Evolutionary conservation across 2,888 invertebrate genomes (phyloP), one percentile per base, ranked within the genome.

Genomic region (Parapristionchus giblindavisi): DNA sequence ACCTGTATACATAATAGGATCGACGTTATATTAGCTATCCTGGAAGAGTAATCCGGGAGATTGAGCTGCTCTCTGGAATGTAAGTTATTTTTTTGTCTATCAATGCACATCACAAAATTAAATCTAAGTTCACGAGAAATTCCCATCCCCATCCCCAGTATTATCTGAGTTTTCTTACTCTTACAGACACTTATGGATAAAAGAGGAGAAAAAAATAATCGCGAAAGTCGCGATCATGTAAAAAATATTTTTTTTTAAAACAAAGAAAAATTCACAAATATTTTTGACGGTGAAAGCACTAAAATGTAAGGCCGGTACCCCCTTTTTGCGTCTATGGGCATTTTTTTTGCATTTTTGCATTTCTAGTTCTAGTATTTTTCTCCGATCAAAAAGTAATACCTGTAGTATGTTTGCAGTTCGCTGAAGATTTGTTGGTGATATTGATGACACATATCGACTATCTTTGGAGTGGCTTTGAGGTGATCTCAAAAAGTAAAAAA

Each of bases 1-100:
- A 66, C 66, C 51, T 66, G 66, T n/a, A 66, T 51, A 66, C 66
- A 66, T n/a, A 66, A 51, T 2, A 66, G 51, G 11, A 66, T 66
- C 24, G 66, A 48, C 0, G 66, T 66, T 14, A 66, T 66, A 51
- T 66, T 48, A 11, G 51, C 66, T 21, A 66, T 36, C 2, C 66
- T 32, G 2, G 66, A 51, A 3, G 66, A 66, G 51, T 66, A 66
- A n/a, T 66, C 66, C 48, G 29, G 29, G 24, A 66, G 51, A 51
- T 51, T 34, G n/a, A 66, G 66, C 11, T 36, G 34, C 1, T 66
- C 66, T n/a, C 66, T 66, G 51, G 17, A 66, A 66, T 24, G 17
- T 56, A 17, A 24, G 27, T n/a, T n/a, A n/a, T 56, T 6, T 56
- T 17, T 58, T 32, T 29, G 21, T 4, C 14, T 6, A 27, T 17